Conservation (phyloP, 2,797 vertebrate genomes). For the Odontamblyopus rebecca region DNA sequence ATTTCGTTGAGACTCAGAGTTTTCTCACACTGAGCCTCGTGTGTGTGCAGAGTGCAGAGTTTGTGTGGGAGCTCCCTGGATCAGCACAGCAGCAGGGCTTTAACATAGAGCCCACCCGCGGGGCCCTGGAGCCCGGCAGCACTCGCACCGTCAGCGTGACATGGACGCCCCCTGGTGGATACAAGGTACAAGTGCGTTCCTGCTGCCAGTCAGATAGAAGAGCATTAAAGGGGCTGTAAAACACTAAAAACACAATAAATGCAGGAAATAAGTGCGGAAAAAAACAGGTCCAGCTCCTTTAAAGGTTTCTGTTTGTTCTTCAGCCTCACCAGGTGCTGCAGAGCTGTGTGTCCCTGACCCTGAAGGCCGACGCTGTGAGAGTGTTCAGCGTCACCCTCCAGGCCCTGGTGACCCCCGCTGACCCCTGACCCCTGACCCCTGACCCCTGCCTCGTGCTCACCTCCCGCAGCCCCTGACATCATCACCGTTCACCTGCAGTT, state of each 20-base stretch:
- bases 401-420: not conserved
- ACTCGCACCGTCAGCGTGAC: slow-evolving; percentile 76
- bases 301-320: not conserved
- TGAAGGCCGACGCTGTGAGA: not conserved
- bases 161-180: slow-evolving; percentile 82
- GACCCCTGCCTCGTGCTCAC: not conserved
- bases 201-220: too few relatives aligned
- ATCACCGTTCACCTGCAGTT: not conserved
- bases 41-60: slow-evolving; percentile 75
- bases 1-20: too few relatives aligned
- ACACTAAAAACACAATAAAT: too few relatives aligned
- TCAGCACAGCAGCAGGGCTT: slow-evolving; percentile 83
- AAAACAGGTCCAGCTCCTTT: not conserved
- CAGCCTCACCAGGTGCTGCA: not conserved
- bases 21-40: too few relatives aligned
- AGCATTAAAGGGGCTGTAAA: too few relatives aligned
- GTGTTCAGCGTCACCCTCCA: not conserved
- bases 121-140: slow-evolving; percentile 76
- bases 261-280: not conserved
- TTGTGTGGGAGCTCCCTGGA: slow-evolving; percentile 70
- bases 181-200: slow-evolving; percentile 43
- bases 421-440: not conserved
- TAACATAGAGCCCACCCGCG: slow-evolving; percentile 74
- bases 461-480: not conserved
- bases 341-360: not conserved